Base-by-base conservation (phyloP, 2,888 invertebrate genomes). In the Oscheius sp. region DNA sequence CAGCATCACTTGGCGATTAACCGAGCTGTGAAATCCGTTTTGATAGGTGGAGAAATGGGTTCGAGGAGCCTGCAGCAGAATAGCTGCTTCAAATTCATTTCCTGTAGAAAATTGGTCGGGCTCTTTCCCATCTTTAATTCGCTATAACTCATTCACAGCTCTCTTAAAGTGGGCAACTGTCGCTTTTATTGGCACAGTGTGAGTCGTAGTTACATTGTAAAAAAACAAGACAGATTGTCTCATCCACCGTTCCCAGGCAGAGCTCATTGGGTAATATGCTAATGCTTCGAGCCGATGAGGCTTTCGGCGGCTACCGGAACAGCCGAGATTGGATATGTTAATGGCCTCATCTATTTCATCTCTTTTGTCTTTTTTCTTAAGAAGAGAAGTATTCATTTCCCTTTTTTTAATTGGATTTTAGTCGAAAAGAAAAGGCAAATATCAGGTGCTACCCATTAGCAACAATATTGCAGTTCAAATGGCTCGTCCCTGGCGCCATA, bases 311-410 rank as follows among this genome's bases (percentile, higher is more conserved):
- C 62, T 50, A 64, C 64, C 64, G 64, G 64, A 64, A 64, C 36
- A 33, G 64, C 50, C 36, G 38, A 51, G 64, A 64, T 64, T 64
- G 64, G 54, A 64, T 64, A 64, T 64, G 64, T 41, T 51, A 64
- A 64, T 64, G 44, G 50, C 22, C 47, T 62, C 47, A 62, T 62
- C 50, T 45, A 62, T 62, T 50, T 49, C 47, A 47, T 17, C 30
- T 20, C 17, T 26, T 9, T 26, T 36, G 17, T 36, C 32, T 22
- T 54, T 54, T 54, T 54, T 54, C n/a, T n/a, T n/a, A n/a, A 17
- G 45, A 22, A 47, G 47, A 47, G n/a, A 17, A 20, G 22, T 20
- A n/a, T 20, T 47, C 24, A 14, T 12, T 47, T 17, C 14, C 47
- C 17, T 47, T 12, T 9, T 30, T 51, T 14, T 28, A 26, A 51